phyloP scores from a whole-genome alignment of 1,140 invertebrate genomes.

The Drosophila lini region DNA sequence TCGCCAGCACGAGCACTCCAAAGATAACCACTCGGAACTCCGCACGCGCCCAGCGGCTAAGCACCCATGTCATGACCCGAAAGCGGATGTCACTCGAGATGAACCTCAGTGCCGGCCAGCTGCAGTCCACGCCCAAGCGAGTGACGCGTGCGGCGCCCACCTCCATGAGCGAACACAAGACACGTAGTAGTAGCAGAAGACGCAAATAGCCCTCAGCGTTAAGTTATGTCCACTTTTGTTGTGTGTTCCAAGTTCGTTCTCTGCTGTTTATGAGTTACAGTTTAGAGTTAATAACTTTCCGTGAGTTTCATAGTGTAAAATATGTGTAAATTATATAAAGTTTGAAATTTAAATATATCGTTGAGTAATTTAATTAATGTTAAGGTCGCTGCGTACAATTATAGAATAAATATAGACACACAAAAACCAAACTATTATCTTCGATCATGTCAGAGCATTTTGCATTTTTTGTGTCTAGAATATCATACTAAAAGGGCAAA shows the following conservation, averaged over 20 bases:
- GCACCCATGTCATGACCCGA: slow-evolving; percentile 55
- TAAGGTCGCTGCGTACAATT: background rate
- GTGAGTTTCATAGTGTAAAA: slow-evolving; percentile 27
- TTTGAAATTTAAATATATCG: slow-evolving; percentile 37
- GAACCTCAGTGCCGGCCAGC: slow-evolving; percentile 56
- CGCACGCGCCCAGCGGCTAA: slow-evolving; percentile 42
- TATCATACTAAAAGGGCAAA: too few relatives aligned
- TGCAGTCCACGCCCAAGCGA: slow-evolving; percentile 63
- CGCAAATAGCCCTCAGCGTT: slow-evolving; percentile 11
- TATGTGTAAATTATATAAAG: slow-evolving; percentile 37
- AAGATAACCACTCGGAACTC: slow-evolving; percentile 59
- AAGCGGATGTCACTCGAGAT: slow-evolving; percentile 68
- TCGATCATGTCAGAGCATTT: background rate
- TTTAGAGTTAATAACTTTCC: slow-evolving; percentile 13
- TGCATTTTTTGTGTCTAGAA: too few relatives aligned
- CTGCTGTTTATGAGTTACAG: background rate
- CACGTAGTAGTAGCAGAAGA: slow-evolving; percentile 15
- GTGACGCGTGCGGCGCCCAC: slow-evolving; percentile 23
- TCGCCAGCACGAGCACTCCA: slow-evolving; percentile 28
- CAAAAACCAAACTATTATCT: background rate
- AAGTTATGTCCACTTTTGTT: background rate
- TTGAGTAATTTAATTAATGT: slow-evolving; percentile 27
- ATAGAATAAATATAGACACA: background rate
- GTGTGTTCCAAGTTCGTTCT: slow-evolving; percentile 13
- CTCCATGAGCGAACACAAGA: slow-evolving; percentile 6